Evolutionary conservation across 2,797 vertebrate species (phyloP).

Genomic region (Pseudochirops cupreus): DNA sequence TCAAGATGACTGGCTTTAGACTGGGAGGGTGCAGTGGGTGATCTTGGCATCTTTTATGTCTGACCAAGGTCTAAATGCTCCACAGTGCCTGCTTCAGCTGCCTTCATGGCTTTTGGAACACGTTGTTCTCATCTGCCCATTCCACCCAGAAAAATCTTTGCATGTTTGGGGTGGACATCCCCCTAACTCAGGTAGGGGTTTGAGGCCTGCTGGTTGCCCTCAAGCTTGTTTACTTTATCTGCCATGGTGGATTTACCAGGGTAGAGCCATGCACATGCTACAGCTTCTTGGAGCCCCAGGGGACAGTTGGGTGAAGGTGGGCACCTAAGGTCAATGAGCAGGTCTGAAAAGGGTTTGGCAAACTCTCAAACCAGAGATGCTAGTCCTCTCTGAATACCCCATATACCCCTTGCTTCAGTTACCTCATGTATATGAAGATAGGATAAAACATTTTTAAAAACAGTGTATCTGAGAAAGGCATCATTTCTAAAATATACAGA

Average conservation of each 20-base stretch:
- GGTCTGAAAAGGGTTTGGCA: background rate
- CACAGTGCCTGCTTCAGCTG: too few species aligned
- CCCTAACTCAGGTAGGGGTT: background rate
- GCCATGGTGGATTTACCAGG: background rate
- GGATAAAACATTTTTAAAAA: too few species aligned
- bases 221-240: background rate
- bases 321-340: background rate
- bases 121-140: background rate
- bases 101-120: background rate
- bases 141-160: background rate
- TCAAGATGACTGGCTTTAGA: background rate
- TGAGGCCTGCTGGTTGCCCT: background rate
- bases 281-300: background rate
- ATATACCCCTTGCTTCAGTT: background rate
- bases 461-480: too few species aligned
- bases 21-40: background rate
- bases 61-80: background rate
- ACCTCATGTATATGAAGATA: background rate
- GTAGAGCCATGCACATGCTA: background rate
- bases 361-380: background rate
- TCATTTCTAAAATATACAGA: too few species aligned
- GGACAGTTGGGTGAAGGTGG: background rate
- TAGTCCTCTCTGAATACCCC: too few species aligned
- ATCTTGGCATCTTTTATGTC: background rate
- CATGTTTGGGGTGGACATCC: background rate